A percentile compares a stretch with the other conserved stretches of the same genome.
These are phyloP conservation scores for Formica exsecta DNA, from an alignment of 1,140 invertebrate genomes.

Conservation along the genomic window DNA sequence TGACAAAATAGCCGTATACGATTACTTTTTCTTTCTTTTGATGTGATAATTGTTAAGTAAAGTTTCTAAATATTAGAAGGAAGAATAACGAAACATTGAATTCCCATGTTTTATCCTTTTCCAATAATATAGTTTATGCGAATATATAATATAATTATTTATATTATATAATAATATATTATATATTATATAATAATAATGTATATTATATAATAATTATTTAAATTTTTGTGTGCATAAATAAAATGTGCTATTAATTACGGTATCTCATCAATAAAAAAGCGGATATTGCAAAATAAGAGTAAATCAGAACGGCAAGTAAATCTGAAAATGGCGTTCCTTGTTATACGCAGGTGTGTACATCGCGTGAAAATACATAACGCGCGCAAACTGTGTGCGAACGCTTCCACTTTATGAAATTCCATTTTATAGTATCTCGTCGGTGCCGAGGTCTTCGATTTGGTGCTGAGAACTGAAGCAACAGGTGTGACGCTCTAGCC, in stretches of 20 bases:
- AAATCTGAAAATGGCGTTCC: slow-evolving; percentile 23
- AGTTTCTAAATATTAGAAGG: neutral
- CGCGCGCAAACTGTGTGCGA: slow-evolving; percentile 65
- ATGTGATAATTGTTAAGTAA: neutral
- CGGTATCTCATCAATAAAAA: neutral
- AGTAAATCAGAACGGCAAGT: neutral
- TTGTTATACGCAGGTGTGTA: slow-evolving; percentile 28
- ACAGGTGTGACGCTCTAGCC: slow-evolving; percentile 83
- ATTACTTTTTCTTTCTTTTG: neutral
- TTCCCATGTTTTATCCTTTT: neutral
- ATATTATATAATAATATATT: too few species aligned
- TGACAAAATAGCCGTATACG: neutral
- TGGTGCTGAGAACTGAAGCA: slow-evolving; percentile 84
- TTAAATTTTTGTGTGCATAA: neutral
- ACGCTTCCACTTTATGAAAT: slow-evolving; percentile 79
- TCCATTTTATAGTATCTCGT: slow-evolving; percentile 78
- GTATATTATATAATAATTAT: too few species aligned
- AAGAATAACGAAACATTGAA: neutral
- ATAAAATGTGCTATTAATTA: neutral
- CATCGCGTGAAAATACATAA: slow-evolving; percentile 66
- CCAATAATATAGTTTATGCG: too few species aligned
- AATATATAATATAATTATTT: neutral
- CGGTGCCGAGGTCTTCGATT: slow-evolving; percentile 80
- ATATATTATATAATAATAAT: too few species aligned
- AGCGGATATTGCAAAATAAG: neutral